A percentile compares a stretch with the other conserved stretches of the same genome.
Conservation (phyloP, 1,140 invertebrate genomes). For the Zaprionus camerounensis region DNA sequence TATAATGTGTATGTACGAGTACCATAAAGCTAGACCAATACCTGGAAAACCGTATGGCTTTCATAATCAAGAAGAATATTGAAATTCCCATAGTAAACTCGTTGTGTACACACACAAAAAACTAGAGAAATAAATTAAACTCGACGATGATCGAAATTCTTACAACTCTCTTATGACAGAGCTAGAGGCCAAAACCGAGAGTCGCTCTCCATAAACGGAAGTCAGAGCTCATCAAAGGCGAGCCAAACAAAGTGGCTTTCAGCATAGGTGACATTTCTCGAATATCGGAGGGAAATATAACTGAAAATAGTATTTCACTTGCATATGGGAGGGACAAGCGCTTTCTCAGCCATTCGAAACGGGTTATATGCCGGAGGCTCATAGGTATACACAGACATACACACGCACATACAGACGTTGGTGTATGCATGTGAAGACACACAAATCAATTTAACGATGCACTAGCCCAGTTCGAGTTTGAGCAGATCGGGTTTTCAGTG, state of each 20-base stretch:
- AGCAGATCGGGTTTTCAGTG: constrained; percentile 32
- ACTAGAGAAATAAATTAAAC: neutral
- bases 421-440: constrained; percentile 36
- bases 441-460: constrained; percentile 83
- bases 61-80: constrained; percentile 8
- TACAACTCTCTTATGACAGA: constrained; percentile 78
- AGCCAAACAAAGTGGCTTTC: constrained; percentile 44
- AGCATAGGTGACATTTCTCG: constrained; percentile 67
- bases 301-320: constrained; percentile 56
- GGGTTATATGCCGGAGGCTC: constrained; percentile 45
- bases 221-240: constrained; percentile 48
- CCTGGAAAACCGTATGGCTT: neutral
- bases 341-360: constrained; percentile 75
- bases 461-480: constrained; percentile 72
- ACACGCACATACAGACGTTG: neutral
- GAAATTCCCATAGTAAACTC: constrained; percentile 36
- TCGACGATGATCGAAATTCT: constrained; percentile 40
- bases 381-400: neutral
- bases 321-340: constrained; percentile 33
- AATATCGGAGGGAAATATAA: constrained; percentile 62
- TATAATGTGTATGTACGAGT: neutral
- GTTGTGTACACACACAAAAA: constrained; percentile 31
- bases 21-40: neutral
- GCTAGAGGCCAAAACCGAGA: constrained; percentile 40
- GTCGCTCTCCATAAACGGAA: constrained; percentile 67